Evolutionary conservation across 1,140 invertebrate species (phyloP), one percentile per base, ranked within the genome.

Genomic region (Drosophila watanabei): DNA sequence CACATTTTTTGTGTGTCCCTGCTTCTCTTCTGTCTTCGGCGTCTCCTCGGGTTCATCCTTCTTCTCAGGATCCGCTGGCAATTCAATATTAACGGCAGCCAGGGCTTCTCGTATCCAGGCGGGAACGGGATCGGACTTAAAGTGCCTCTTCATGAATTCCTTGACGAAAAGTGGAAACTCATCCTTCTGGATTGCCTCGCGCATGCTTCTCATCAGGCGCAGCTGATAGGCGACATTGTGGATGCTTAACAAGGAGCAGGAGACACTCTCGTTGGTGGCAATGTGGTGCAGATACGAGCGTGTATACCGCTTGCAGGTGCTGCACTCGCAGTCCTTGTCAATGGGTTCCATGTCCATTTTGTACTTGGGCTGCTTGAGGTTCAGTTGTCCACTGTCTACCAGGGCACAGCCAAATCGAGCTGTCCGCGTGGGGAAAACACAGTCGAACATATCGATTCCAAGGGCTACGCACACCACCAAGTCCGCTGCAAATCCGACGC

Each of bases 401-500:
- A 99, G 94, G 14, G 98, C 98, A 94, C 96, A 98, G 5, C 99
- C 98, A 95, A 99, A 99, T 92, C 99, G 96, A 32, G 98, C 98
- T 64, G 98, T 99, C 91, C 98, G 95, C 37, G 98, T 99, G 30
- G 98, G 98, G 94, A 97, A 99, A n/a, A 99, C 99, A 94, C 99
- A 99, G 92, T 99, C 99, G 94, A 98, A 99, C 98, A 99, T 99
- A 94, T 99, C 99, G 76, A 97, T 96, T 43, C 99, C 99, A 14
- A 99, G 94, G n/a, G 99, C 98, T 65, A 96, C 96, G 94, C 98
- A 99, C 11, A 99, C 96, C n/a, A 99, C 97, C 65, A 99, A 94
- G 94, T 99, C 99, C 20, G 97, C 95, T n/a, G 98, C 97, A 94
- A 99, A 97, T 69, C 99, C 99, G 43, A 99, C 98, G 28, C 99